Evolutionary conservation across 1,140 invertebrate genomes (phyloP), one percentile per base, ranked within the genome.

Genomic region (Watersipora subatra): DNA sequence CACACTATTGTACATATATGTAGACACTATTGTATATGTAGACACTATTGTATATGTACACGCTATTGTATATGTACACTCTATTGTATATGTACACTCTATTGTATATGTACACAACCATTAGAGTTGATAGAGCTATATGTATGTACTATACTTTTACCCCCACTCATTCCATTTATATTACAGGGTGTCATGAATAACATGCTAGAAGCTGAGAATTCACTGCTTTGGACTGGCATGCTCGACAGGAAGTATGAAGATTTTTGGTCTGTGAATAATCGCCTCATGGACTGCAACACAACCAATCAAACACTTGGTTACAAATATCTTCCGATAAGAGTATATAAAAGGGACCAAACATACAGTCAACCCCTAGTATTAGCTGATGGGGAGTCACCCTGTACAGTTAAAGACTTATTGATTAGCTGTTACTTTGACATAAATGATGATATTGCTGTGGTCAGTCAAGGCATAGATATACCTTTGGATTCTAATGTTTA

Each of bases 401-500:
- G n/a, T n/a, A n/a, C n/a, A n/a, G n/a, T n/a, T n/a, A n/a, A n/a
- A n/a, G n/a, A n/a, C n/a, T n/a, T n/a, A n/a, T n/a, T n/a, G n/a
- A n/a, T n/a, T n/a, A n/a, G n/a, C n/a, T n/a, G 7, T n/a, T 46
- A 7, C n/a, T 12, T 46, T 46, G n/a, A 66, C 63, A 65, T 24
- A 67, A 64, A 62, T 55, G 58, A 66, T 59, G 64, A 67, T 25
- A 66, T 65, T 30, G 83, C 84, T 73, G 81, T 94, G 1, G 83
- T 89, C 68, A 93, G 89, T 59, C 95, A 99, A 81, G 95, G 95
- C 0, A 87, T 98, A 65, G 82, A 86, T 70, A 86, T 91, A 65
- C 89, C 93, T 2, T 72, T 86, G 46, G 89, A 95, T 61, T 93
- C 92, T n/a, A 92, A 94, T 2, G 73, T 98, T 3, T 90, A 96